Evolutionary conservation across 2,888 invertebrate species (phyloP).

Genomic region (Thymelicus sylvestris): DNA sequence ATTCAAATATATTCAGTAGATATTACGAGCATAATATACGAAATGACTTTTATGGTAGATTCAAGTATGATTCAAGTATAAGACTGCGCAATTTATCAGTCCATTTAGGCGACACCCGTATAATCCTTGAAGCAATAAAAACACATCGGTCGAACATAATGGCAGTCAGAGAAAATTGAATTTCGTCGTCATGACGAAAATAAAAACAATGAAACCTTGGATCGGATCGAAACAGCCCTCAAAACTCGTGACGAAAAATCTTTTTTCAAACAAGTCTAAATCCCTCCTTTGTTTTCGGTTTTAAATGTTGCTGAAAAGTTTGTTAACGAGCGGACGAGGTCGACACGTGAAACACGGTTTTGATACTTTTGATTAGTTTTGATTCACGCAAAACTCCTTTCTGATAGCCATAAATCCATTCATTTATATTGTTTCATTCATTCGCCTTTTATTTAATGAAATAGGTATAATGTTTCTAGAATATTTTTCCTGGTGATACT

Average conservation of each 20-base stretch:
- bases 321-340: constrained; percentile 4
- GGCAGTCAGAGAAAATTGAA: not conserved
- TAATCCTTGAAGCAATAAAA: constrained; percentile 2
- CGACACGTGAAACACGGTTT: constrained; percentile 15
- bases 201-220: constrained; percentile 37
- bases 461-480: too few species aligned
- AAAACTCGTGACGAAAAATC: constrained; percentile 30
- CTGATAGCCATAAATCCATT: not conserved
- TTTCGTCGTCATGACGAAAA: constrained; percentile 18
- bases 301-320: constrained; percentile 50
- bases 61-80: constrained; percentile 1
- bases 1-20: too few species aligned
- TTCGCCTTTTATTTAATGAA: not conserved
- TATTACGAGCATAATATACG: too few species aligned
- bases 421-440: not conserved
- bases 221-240: constrained; percentile 3
- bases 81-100: not conserved
- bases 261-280: constrained; percentile 43
- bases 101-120: not conserved
- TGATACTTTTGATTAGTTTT: too few species aligned
- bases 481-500: too few species aligned
- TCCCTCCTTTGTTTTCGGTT: constrained; percentile 48
- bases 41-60: not conserved
- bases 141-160: constrained; percentile 10
- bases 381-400: not conserved